Base-by-base conservation (phyloP, 2,888 invertebrate species). In the Conomelus anceps region DNA sequence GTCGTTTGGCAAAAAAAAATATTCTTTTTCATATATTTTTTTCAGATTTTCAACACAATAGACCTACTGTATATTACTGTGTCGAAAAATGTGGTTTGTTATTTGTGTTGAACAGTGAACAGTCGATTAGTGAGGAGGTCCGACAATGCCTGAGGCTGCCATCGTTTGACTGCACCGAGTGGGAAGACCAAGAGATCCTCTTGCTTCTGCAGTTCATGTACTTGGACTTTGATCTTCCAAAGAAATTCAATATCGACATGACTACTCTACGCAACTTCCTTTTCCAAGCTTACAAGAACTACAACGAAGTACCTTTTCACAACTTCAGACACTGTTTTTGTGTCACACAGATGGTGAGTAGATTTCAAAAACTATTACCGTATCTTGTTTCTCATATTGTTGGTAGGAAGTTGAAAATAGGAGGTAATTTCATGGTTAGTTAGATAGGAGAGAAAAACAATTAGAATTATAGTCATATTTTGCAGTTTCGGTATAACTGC, bases 271-370 rank as follows among this genome's bases (percentile, higher is more conserved):
- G 96, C 91, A 96, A 95, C 93, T 96, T 96, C 94, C 94, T 96
- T 89, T 96, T 96, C 93, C 96, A 96, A 93, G 96, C 96, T 91
- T 96, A 96, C 94, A 96, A 96, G 93, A 96, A 96, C 93, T 97
- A 97, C 94, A 96, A 97, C 94, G 97, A 97, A 93, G 97, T 97
- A 92, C 97, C 97, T 90, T 97, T 97, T 94, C 97, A 97, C 93
- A 97, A 97, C 94, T 97, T 97, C 93, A 95, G 97, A 91, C 97
- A 97, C 93, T 97, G 97, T 93, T 97, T 97, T 94, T 97, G 97
- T 94, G 97, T 97, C 91, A 95, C 97, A 90, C 97, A 97, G 94
- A 97, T 97, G 97, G 97, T 97, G 94, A 94, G 94, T 94, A 92
- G 63, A 84, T 13, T 23, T n/a, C n/a, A n/a, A n/a, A n/a, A 24